Evolutionary conservation across 2,888 invertebrate species (phyloP), one percentile per base, ranked within the genome.

Genomic region (Megastigmus dorsalis): DNA sequence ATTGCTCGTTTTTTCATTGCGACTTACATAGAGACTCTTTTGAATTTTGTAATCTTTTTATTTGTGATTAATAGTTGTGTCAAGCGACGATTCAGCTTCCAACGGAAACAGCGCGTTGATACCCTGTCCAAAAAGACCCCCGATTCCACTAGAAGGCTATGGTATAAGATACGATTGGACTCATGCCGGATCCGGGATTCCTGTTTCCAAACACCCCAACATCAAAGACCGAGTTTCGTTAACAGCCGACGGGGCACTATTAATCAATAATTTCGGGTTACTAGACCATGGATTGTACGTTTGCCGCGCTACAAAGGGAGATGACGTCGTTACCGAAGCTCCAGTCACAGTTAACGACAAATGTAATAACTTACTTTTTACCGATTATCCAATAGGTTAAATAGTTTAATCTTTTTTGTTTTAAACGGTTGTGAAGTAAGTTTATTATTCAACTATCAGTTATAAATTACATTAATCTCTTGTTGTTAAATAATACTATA

Each of bases 201-300:
- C 41, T 1, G 9, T 48, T 26, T n/a, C 7, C 10, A 36, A 57
- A 9, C 26, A 15, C 3, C n/a, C 45, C 10, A 45, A 45, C 10
- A 20, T 52, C 6, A 54, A 73, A 50, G 28, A 15, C 33, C 38
- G 73, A 5, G 10, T 30, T 9, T 43, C 33, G 23, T 45, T 73
- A 20, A 48, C 43, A 5, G 18, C 20, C 0, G 28, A 73, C 18
- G 73, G 73, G 43, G 52, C 54, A 0, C 54, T 73, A 18, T 54
- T 73, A 26, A 73, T 73, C 13, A 59, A 59, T 52, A 6, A 33
- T 7, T 73, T 73, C 33, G 26, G 52, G 0, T 6, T 23, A 4
- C 23, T 45, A 45, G 73, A 73, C n/a, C 41, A 65, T 20, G 73
- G 73, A 13, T 54, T 52, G 13, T 73, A 73, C 28, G 23, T 23